Evolutionary conservation across 1,140 invertebrate genomes (phyloP).

Genomic region (Apis cerana): DNA sequence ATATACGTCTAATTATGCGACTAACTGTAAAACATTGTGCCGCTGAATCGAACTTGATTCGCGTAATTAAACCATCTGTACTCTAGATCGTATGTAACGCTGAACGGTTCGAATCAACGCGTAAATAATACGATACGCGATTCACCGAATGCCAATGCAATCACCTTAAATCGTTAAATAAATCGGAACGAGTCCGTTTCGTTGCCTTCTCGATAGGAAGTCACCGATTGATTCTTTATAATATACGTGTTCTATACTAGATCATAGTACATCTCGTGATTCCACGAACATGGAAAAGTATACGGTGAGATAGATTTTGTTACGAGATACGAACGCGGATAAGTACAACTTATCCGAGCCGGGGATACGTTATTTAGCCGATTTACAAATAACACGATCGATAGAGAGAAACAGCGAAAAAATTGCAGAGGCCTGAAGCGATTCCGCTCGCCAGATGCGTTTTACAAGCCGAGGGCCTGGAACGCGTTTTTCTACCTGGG

Average conservation of each 20-base stretch:
- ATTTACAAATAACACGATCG: constrained; percentile 55
- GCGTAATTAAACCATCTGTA: constrained; percentile 20
- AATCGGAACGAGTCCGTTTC: too few relatives aligned
- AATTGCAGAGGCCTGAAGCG: constrained; percentile 45
- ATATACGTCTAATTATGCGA: constrained; percentile 12
- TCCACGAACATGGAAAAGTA: too few relatives aligned
- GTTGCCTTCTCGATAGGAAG: too few relatives aligned
- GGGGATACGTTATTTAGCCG: constrained; percentile 42
- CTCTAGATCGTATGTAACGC: background rate
- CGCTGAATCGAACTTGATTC: background rate
- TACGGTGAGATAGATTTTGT: too few relatives aligned
- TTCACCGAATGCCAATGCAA: too few relatives aligned
- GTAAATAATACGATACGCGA: background rate
- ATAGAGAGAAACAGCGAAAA: constrained; percentile 54
- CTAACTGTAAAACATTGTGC: constrained; percentile 29
- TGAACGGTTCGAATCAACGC: background rate
- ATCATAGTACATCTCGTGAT: too few relatives aligned
- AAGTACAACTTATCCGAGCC: background rate
- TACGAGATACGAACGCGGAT: too few relatives aligned
- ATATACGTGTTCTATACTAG: too few relatives aligned
- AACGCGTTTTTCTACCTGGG: constrained; percentile 74
- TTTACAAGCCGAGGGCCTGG: constrained; percentile 57
- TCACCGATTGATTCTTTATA: too few relatives aligned
- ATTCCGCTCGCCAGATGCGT: constrained; percentile 78
- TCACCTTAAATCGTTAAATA: too few relatives aligned